Conservation (phyloP, 2,113 vertebrate genomes). For the Mastomys natalensis region DNA sequence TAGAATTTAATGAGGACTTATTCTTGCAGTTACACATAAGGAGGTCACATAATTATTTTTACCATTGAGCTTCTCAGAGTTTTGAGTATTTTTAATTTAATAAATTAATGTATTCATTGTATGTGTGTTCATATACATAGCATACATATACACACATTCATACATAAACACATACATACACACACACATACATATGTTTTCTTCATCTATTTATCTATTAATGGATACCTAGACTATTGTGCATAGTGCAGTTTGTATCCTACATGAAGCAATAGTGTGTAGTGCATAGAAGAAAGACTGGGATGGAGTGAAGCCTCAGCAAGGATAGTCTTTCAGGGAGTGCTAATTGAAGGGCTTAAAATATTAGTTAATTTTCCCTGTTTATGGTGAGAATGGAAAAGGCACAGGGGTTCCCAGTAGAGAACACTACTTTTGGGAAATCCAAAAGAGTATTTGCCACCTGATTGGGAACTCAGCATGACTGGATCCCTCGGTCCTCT, state of each 20-base stretch:
- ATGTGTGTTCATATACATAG: not conserved
- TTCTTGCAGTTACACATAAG: not conserved
- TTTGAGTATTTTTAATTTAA: not conserved
- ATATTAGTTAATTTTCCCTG: not conserved
- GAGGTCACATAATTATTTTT: not conserved
- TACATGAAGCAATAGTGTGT: not conserved
- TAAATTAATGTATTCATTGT: not conserved
- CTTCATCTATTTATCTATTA: not conserved
- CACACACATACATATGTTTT: not conserved
- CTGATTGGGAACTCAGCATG: not conserved
- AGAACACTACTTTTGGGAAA: not conserved
- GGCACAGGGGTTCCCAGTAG: not conserved
- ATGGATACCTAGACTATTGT: not conserved
- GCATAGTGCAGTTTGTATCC: not conserved
- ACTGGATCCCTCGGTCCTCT: not conserved
- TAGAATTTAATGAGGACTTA: slow-evolving; percentile 1
- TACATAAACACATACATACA: not conserved
- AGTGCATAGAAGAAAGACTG: accelerated
- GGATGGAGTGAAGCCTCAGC: not conserved
- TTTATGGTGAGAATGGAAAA: not conserved
- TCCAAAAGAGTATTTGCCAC: not conserved
- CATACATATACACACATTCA: not conserved
- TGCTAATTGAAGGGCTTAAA: not conserved
- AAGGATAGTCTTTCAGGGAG: not conserved
- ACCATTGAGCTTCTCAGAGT: not conserved